Evolutionary conservation across 1,140 invertebrate genomes (phyloP).

Genomic region (Mycetomoellerius zeteki): DNA sequence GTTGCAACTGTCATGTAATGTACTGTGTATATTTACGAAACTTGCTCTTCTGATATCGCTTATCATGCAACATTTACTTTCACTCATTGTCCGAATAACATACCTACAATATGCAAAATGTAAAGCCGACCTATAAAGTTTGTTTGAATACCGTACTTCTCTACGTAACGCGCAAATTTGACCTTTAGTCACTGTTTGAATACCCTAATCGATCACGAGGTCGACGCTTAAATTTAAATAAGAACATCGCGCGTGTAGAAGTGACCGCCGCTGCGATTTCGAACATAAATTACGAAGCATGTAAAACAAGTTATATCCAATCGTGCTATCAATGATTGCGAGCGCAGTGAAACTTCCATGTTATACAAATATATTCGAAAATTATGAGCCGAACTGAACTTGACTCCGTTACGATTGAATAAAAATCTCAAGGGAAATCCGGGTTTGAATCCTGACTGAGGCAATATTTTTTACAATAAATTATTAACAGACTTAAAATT

Average conservation of each 20-base stretch:
- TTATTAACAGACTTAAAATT: too few species aligned
- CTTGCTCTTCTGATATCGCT: neutral
- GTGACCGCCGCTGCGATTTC: neutral
- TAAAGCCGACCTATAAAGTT: conserved; percentile 6
- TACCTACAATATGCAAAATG: neutral
- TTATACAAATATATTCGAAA: conserved; percentile 6
- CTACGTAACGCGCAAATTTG: conserved; percentile 31
- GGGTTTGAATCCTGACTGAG: too few species aligned
- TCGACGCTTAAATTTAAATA: conserved; percentile 54
- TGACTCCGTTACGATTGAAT: neutral
- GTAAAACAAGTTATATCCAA: conserved; percentile 30
- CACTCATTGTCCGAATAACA: neutral
- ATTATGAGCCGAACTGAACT: neutral
- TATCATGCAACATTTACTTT: conserved; percentile 4
- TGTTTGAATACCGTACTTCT: conserved; percentile 29
- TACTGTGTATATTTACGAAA: neutral
- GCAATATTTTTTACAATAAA: too few species aligned
- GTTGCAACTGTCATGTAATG: neutral
- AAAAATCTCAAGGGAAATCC: neutral
- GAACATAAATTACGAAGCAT: conserved; percentile 38
- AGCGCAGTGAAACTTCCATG: neutral
- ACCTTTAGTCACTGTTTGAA: conserved; percentile 52
- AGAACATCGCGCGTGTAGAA: conserved; percentile 42
- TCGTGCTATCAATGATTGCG: neutral
- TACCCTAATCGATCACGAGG: conserved; percentile 46